phyloP scores from a whole-genome alignment of 2,113 vertebrate species.

The Syrmaticus mikado region DNA sequence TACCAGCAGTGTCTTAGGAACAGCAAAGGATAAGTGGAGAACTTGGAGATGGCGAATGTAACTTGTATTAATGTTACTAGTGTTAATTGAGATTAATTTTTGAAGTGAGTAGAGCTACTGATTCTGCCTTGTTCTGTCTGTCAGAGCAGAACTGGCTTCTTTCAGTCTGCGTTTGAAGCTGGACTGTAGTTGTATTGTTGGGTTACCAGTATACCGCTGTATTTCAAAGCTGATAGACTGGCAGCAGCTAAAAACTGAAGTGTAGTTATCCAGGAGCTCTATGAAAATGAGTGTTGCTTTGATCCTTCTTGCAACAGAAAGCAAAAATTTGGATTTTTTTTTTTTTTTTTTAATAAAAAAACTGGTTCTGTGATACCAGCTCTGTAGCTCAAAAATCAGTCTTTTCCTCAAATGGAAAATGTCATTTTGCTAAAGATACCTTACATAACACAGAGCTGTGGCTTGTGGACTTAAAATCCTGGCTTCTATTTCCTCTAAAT shows the following conservation, averaged over 20 bases:
- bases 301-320: neutral
- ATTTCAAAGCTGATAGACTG: neutral
- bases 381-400: neutral
- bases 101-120: neutral
- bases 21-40: neutral
- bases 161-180: neutral
- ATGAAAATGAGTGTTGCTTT: neutral
- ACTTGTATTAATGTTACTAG: neutral
- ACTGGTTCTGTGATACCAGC: neutral
- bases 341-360: neutral
- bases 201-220: neutral
- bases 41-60: neutral
- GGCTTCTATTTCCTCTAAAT: conserved; percentile 60
- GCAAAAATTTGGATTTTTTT: neutral
- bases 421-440: conserved; percentile 24
- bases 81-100: neutral
- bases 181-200: neutral
- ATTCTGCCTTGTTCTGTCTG: neutral
- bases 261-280: neutral
- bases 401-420: conserved; percentile 34
- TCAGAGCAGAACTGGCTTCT: neutral
- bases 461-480: conserved; percentile 14
- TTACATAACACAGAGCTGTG: conserved; percentile 13
- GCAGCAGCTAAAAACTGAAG: neutral
- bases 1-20: neutral